A percentile compares a stretch with the other conserved stretches of the same genome.
phyloP scores from a whole-genome alignment of 2,888 invertebrate species.

The Ecliptopera silaceata region DNA sequence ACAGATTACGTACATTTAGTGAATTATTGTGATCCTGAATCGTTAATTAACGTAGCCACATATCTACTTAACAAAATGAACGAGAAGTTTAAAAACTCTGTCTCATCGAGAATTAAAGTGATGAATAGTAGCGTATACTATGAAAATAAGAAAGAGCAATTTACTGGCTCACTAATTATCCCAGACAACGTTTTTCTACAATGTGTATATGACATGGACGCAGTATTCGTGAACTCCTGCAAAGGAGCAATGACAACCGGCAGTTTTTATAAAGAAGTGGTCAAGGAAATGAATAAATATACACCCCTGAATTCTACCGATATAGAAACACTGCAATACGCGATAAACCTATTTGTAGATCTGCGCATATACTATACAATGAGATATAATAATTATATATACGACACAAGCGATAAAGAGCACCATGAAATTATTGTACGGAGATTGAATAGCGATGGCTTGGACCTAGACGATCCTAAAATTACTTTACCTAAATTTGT shows the following conservation, averaged over 20 bases:
- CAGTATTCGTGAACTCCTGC: constrained; percentile 1
- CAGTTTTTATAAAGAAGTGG: constrained; percentile 1
- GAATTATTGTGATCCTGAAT: not conserved
- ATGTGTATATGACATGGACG: constrained; percentile 7
- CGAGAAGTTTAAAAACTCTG: not conserved
- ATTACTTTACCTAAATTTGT: not conserved
- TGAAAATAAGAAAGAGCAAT: not conserved
- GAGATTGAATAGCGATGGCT: not conserved
- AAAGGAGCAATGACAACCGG: constrained; percentile 2
- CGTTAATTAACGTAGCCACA: constrained; percentile 4
- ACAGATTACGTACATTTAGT: constrained; percentile 1
- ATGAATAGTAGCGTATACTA: constrained; percentile 7
- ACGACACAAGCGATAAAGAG: not conserved
- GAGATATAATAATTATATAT: constrained; percentile 2
- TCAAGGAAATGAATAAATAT: not conserved
- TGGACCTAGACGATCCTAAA: not conserved
- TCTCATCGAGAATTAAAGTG: constrained; percentile 1
- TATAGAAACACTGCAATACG: not conserved
- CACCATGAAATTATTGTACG: not conserved
- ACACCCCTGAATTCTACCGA: not conserved
- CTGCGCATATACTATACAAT: constrained; percentile 8
- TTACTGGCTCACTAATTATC: constrained; percentile 3
- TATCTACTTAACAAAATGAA: constrained; percentile 6
- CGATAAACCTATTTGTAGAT: not conserved
- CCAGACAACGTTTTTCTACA: constrained; percentile 6